phyloP scores from a whole-genome alignment of 2,113 vertebrate genomes.

The Mixornis gularis region DNA sequence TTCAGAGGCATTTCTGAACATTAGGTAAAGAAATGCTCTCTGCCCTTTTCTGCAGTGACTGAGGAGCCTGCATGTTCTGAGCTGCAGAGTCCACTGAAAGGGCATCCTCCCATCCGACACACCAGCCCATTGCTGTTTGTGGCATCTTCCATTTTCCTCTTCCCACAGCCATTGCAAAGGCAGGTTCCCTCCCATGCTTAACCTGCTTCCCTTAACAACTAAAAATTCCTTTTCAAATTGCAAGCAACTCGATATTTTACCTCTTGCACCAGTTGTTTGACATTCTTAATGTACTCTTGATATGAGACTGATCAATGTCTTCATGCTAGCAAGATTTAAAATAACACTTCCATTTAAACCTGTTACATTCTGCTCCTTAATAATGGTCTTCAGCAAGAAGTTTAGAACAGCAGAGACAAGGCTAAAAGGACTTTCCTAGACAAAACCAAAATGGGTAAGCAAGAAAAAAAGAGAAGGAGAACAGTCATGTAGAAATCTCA shows the following conservation, averaged over 20 bases:
- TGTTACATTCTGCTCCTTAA: background rate
- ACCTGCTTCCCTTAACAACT: background rate
- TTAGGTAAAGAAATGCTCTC: background rate
- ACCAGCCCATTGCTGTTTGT: rapidly evolving
- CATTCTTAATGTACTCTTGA: background rate
- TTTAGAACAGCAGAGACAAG: background rate
- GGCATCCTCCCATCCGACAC: background rate
- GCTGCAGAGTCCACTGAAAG: background rate
- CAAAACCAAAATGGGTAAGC: background rate
- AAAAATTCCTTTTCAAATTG: background rate
- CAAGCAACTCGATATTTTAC: background rate
- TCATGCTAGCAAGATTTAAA: background rate
- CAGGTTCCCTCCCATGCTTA: background rate
- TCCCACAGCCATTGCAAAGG: background rate
- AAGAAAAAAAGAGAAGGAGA: background rate
- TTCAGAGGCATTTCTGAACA: background rate
- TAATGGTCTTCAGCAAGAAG: background rate
- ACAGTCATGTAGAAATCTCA: background rate
- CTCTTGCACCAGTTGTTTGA: background rate
- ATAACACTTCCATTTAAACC: background rate
- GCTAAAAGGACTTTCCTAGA: background rate
- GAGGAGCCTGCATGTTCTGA: background rate
- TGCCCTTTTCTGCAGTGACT: background rate
- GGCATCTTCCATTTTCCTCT: background rate
- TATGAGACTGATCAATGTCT: background rate